Base-by-base conservation (phyloP, 2,113 vertebrate species). In the Australoheros scitulus region DNA sequence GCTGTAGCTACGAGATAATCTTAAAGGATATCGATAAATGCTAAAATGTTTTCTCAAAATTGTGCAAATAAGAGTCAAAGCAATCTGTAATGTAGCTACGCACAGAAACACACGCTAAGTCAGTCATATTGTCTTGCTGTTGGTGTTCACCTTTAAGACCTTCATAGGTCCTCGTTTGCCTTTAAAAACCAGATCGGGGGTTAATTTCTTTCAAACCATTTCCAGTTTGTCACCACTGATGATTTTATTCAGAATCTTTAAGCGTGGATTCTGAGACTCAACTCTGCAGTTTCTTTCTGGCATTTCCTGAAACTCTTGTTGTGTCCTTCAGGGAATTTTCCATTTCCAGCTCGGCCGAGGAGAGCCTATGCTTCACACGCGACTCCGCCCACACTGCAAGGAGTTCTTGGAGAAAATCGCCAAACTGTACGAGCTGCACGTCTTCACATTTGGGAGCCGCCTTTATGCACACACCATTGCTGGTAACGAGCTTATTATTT, bases 381-480 rank as follows among this genome's bases (percentile, higher is more conserved):
- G 98, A n/a, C 93, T 99, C 57, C 96, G 98, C 11, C 98, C 98
- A 1, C 97, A 99, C 84, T 99, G 98, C 95, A 97, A 96, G 88
- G 97, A 97, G 7, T 99, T 99, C 82, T 90, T 99, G 93, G 98
- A 99, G 93, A 99, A 99, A 94, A 97, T 98, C 13, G 97, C 98
- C 92, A 97, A 97, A 91, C 95, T 99, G 11, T 99, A 97, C 1
- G 98, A 99, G 88, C 87, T 99, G 15, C 98, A 99, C 6, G 98
- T 99, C 77, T 99, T 99, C 89, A 99, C 98, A 0, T 99, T 99
- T 8, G 98, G 98, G 81, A 99, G 98, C 93, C 97, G 98, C 20
- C 95, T 99, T 1, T 99, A 99, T n/a, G 98, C 98, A 3, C 98
- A 99, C 94, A 99, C 98, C 20, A 99, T 99, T 22, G 98, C 98